Conservation (phyloP, 2,113 vertebrate species). For the Gymnobelideus leadbeateri region DNA sequence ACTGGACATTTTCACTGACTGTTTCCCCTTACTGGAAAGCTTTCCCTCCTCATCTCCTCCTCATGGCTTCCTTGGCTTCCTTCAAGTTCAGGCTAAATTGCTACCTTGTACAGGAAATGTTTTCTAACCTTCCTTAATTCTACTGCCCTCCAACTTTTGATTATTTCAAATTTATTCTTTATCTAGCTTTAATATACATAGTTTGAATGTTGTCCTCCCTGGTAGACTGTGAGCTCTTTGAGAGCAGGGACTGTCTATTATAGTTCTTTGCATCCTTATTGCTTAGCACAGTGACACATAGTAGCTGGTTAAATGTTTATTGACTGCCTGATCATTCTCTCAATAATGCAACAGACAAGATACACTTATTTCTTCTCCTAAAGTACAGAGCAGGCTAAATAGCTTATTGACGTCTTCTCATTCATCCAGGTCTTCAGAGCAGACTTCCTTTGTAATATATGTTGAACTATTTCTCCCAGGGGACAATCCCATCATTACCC, state of each 20-base stretch:
- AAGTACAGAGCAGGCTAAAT: neutral
- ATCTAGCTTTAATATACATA: neutral
- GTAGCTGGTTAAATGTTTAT: neutral
- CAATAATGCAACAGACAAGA: neutral
- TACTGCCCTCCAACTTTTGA: neutral
- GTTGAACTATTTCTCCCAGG: neutral
- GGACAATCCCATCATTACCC: neutral
- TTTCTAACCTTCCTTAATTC: neutral
- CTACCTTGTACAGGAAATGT: neutral
- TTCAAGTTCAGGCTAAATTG: neutral
- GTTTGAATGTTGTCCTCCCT: neutral
- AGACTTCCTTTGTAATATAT: neutral
- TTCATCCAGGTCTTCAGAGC: slow-evolving; percentile 21
- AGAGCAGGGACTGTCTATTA: neutral
- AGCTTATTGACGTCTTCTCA: neutral
- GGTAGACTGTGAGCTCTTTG: neutral
- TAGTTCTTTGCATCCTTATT: neutral
- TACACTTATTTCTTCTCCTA: neutral
- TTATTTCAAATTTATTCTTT: neutral
- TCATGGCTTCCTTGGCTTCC: neutral
- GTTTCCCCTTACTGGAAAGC: neutral
- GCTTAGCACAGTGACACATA: neutral
- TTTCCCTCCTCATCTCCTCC: neutral
- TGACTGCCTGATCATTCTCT: neutral
- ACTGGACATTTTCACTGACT: neutral